phyloP scores from a whole-genome alignment of 2,888 invertebrate species.

The Agrenia bidenticulata region DNA sequence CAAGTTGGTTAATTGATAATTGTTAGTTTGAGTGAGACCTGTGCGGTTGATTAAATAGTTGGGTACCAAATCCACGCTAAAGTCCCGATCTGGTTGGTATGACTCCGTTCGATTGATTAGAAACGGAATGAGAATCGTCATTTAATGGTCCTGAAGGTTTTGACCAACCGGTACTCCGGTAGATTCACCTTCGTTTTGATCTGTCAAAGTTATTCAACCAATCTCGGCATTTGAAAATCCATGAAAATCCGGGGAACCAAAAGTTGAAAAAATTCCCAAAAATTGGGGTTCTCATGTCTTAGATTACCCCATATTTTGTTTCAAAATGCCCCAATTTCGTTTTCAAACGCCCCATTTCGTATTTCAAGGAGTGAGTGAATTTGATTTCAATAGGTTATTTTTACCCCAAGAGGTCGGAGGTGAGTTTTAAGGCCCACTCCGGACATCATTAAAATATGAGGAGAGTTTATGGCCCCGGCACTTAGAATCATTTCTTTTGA shows the following conservation, averaged over 20 bases:
- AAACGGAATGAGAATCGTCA: slow-evolving; percentile 3
- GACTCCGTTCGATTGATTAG: slow-evolving; percentile 12
- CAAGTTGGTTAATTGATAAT: neutral
- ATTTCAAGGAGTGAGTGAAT: too few relatives aligned
- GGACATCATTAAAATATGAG: slow-evolving; percentile 17
- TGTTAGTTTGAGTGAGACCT: slow-evolving; percentile 12
- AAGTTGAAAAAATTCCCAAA: neutral
- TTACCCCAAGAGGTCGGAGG: slow-evolving; percentile 1
- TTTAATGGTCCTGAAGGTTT: slow-evolving; percentile 23
- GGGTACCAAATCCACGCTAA: neutral
- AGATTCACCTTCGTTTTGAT: slow-evolving; percentile 25
- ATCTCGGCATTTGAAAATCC: too few relatives aligned
- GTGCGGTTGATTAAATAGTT: slow-evolving; percentile 16
- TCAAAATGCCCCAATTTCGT: too few relatives aligned
- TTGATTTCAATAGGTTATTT: too few relatives aligned
- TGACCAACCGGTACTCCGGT: slow-evolving; percentile 12
- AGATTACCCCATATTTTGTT: too few relatives aligned
- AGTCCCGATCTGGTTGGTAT: slow-evolving; percentile 13
- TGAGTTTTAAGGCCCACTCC: slow-evolving; percentile 10
- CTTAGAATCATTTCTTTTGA: slow-evolving; percentile 17
- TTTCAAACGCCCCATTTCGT: too few relatives aligned
- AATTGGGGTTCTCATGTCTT: too few relatives aligned
- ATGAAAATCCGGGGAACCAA: too few relatives aligned
- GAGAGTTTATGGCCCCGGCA: slow-evolving; percentile 9
- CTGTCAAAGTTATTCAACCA: too few relatives aligned